phyloP scores from a whole-genome alignment of 2,888 invertebrate genomes.

The Vesta saturnalis region DNA sequence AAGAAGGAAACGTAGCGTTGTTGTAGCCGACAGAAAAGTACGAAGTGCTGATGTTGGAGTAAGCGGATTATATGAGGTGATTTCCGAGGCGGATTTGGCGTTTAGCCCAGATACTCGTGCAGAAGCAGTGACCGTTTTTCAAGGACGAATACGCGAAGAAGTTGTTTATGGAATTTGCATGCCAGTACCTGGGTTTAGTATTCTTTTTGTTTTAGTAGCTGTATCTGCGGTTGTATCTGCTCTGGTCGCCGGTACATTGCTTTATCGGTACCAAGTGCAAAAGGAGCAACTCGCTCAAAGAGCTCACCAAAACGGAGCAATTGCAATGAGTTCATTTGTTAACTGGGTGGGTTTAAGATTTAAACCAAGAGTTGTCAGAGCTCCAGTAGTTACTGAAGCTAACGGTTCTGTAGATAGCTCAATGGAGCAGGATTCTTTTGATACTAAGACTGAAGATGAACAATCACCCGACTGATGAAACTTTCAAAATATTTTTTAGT shows the following conservation, averaged over 20 bases:
- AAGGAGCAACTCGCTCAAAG: conserved; percentile 71
- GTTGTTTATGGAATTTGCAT: conserved; percentile 92
- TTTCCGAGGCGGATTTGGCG: conserved; percentile 90
- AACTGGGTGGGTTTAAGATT: conserved; percentile 79
- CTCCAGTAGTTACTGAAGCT: conserved; percentile 45
- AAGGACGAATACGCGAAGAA: conserved; percentile 87
- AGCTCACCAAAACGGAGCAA: conserved; percentile 65
- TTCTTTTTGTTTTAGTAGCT: conserved; percentile 87
- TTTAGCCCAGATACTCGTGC: conserved; percentile 84
- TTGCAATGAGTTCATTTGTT: conserved; percentile 72
- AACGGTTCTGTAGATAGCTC: conserved; percentile 45
- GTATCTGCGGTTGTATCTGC: conserved; percentile 89
- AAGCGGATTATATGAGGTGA: conserved; percentile 86
- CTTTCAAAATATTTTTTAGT: not conserved
- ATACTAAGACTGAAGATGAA: conserved; percentile 46
- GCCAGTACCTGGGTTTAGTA: conserved; percentile 89
- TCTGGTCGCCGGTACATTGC: conserved; percentile 82
- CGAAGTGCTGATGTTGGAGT: conserved; percentile 90
- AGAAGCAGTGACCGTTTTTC: conserved; percentile 88
- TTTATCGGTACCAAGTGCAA: conserved; percentile 81
- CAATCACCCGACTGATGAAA: conserved; percentile 29
- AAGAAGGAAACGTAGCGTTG: conserved; percentile 72
- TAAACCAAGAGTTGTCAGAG: conserved; percentile 60
- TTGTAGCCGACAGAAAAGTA: conserved; percentile 76
- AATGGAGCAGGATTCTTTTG: conserved; percentile 38